Evolutionary conservation across 2,888 invertebrate genomes (phyloP).

Genomic region (Microplitis manilae): DNA sequence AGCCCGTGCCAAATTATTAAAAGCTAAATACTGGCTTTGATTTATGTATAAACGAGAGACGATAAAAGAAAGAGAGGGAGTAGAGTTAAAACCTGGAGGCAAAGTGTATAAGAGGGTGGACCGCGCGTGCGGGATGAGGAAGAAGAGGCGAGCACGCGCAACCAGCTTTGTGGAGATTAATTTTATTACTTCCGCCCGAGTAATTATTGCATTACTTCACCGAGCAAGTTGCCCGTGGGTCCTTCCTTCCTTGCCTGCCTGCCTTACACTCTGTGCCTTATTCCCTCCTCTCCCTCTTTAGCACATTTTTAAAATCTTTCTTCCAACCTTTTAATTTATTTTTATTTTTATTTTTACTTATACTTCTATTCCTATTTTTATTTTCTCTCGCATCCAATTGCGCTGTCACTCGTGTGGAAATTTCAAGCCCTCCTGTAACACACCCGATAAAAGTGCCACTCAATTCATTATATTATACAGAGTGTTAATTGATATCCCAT

Average conservation of each 20-base stretch:
- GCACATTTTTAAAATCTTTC: conserved; percentile 23
- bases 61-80: not conserved
- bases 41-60: conserved; percentile 60
- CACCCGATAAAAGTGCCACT: not conserved
- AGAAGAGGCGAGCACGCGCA: conserved; percentile 43
- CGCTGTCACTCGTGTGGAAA: conserved; percentile 27
- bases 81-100: conserved; percentile 59
- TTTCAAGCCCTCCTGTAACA: conserved; percentile 21
- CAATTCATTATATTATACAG: conserved; percentile 14
- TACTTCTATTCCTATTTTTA: conserved; percentile 15
- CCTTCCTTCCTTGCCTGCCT: conserved; percentile 36
- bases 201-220: conserved; percentile 69
- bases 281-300: conserved; percentile 24
- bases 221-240: conserved; percentile 54
- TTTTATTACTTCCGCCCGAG: conserved; percentile 70
- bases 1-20: conserved; percentile 65
- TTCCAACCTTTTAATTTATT: not conserved
- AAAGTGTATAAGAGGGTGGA: conserved; percentile 45
- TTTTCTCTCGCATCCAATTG: conserved; percentile 10
- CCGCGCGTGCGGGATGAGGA: conserved; percentile 35
- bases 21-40: conserved; percentile 69
- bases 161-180: conserved; percentile 64
- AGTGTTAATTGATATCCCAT: conserved; percentile 30
- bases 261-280: conserved; percentile 15
- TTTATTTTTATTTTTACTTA: conserved; percentile 13